Evolutionary conservation across 2,113 vertebrate genomes (phyloP).

Genomic region (Crotalus viridis): DNA sequence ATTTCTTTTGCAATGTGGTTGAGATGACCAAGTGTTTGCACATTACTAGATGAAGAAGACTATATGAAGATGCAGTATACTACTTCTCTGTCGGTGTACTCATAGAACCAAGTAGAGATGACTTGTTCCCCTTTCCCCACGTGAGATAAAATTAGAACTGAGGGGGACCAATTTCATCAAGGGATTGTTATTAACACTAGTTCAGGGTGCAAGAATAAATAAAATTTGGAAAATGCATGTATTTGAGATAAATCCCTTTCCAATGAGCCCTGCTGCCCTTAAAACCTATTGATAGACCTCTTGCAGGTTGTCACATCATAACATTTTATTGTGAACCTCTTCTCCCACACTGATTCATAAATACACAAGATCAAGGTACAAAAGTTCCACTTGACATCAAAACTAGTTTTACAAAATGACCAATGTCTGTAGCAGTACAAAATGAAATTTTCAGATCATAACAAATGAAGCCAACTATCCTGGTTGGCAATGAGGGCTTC

Average conservation of each 20-base stretch:
- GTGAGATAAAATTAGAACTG: not conserved
- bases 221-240: not conserved
- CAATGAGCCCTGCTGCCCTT: not conserved
- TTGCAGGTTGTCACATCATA: not conserved
- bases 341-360: conserved; percentile 35
- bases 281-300: not conserved
- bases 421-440: not conserved
- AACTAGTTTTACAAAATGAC: conserved; percentile 46
- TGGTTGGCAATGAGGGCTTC: conserved; percentile 7
- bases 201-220: not conserved
- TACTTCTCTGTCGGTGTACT: not conserved
- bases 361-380: conserved; percentile 35
- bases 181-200: not conserved
- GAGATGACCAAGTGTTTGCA: not conserved
- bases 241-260: not conserved
- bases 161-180: not conserved
- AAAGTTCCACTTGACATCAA: conserved; percentile 42
- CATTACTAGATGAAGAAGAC: not conserved
- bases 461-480: not conserved
- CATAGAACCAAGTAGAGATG: not conserved
- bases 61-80: not conserved
- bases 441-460: conserved; percentile 34
- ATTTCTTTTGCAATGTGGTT: not conserved
- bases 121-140: no score
- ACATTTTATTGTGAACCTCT: conserved; percentile 48